phyloP scores from a whole-genome alignment of 1,140 invertebrate species.

The Bombus pascuorum region DNA sequence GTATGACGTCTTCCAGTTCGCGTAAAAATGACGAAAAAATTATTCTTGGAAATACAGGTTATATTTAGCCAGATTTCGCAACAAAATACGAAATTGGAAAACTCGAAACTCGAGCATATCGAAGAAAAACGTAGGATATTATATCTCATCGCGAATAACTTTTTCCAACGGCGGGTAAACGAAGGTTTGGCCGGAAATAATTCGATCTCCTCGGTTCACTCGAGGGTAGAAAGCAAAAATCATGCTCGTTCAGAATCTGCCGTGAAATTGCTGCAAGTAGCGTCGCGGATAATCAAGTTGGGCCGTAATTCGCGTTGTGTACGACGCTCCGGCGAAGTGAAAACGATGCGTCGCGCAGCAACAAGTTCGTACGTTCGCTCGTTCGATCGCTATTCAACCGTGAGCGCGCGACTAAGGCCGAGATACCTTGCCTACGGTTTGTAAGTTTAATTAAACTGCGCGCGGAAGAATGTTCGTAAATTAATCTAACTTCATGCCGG shows the following conservation, averaged over 20 bases:
- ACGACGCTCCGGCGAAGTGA: not conserved
- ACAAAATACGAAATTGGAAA: not conserved
- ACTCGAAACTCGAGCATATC: not conserved
- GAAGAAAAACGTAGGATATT: not conserved
- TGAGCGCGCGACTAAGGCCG: not conserved
- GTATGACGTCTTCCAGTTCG: too few relatives aligned
- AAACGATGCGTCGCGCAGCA: slow-evolving; percentile 31
- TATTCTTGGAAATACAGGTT: not conserved
- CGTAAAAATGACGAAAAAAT: not conserved
- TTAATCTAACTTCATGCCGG: slow-evolving; percentile 38
- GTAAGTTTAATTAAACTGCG: slow-evolving; percentile 49
- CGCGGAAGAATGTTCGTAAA: slow-evolving; percentile 37
- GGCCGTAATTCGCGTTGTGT: slow-evolving; percentile 15
- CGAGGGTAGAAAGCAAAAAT: not conserved
- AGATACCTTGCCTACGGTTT: not conserved
- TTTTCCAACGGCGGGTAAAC: not conserved
- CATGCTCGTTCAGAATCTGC: not conserved
- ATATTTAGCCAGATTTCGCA: not conserved
- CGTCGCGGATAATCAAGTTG: slow-evolving; percentile 21
- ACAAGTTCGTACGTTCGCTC: slow-evolving; percentile 24
- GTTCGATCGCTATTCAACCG: slow-evolving; percentile 8
- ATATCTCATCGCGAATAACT: too few relatives aligned
- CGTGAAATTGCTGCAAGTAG: slow-evolving; percentile 27
- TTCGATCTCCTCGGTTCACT: not conserved
- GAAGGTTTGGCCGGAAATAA: not conserved